Percentiles rank a stretch among this genome's conserved stretches.
phyloP scores from a whole-genome alignment of 2,113 vertebrate species.

The Heterotilapia buettikoferi region DNA sequence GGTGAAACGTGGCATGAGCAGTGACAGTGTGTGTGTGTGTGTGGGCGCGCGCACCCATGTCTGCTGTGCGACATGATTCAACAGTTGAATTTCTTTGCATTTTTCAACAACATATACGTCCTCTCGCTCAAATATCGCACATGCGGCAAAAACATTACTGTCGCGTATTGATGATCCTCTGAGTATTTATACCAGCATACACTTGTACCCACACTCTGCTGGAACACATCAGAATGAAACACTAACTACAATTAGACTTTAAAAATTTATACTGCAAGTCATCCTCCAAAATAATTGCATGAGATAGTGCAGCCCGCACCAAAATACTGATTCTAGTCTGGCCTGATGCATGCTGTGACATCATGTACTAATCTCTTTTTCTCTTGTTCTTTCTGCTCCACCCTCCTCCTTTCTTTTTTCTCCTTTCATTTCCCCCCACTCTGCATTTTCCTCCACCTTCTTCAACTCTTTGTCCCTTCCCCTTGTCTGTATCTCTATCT shows the following conservation, averaged over 20 bases:
- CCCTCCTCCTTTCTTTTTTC: slow-evolving; percentile 15
- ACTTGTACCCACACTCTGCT: background rate
- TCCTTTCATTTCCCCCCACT: background rate
- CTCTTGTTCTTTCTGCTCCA: slow-evolving; percentile 51
- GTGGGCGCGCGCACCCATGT: background rate
- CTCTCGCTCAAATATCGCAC: background rate
- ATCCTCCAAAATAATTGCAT: slow-evolving; percentile 44
- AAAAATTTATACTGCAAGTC: slow-evolving; percentile 44
- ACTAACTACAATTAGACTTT: slow-evolving; percentile 4
- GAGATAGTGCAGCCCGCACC: slow-evolving; percentile 48
- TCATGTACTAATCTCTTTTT: slow-evolving; percentile 62
- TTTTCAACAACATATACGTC: background rate
- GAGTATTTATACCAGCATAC: background rate
- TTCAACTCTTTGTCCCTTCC: slow-evolving; percentile 20
- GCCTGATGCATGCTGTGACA: slow-evolving; percentile 53
- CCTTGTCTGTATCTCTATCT: slow-evolving; percentile 21
- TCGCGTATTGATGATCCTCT: background rate
- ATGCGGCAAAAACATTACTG: background rate
- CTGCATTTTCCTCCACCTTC: background rate
- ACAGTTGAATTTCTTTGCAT: background rate
- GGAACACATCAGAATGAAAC: background rate
- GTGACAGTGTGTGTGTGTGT: background rate
- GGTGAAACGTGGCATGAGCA: slow-evolving; percentile 3
- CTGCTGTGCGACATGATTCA: background rate
- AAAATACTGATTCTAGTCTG: slow-evolving; percentile 57